phyloP scores from a whole-genome alignment of 1,140 invertebrate species.

The Tachypleus tridentatus region DNA sequence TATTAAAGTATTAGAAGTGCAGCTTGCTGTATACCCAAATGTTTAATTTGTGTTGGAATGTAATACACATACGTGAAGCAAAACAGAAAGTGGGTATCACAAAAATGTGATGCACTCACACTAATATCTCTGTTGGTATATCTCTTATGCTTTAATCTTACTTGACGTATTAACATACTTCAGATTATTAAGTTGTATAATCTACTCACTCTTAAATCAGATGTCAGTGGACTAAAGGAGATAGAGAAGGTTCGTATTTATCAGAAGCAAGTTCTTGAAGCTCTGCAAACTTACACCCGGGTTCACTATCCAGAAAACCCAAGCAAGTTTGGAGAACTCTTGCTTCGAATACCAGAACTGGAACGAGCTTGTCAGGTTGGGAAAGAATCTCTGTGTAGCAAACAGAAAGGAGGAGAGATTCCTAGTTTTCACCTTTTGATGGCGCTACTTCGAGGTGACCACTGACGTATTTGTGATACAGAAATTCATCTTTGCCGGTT shows the following conservation, averaged over 20 bases:
- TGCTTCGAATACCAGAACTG: conserved; percentile 83
- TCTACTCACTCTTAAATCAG: conserved; percentile 32
- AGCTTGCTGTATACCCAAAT: too few species aligned
- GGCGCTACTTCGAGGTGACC: conserved; percentile 80
- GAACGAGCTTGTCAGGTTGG: conserved; percentile 88
- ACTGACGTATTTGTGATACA: conserved; percentile 14
- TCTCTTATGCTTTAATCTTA: too few species aligned
- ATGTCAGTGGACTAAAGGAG: conserved; percentile 81
- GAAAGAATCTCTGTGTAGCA: conserved; percentile 77
- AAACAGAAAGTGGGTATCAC: too few species aligned
- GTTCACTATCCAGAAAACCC: conserved; percentile 82
- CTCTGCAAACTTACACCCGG: conserved; percentile 79
- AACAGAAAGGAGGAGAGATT: conserved; percentile 65
- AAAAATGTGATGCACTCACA: too few species aligned
- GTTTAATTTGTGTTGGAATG: too few species aligned
- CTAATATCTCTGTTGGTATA: too few species aligned
- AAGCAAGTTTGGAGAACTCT: conserved; percentile 86
- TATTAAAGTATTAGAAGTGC: too few species aligned
- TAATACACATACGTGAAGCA: too few species aligned
- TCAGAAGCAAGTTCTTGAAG: conserved; percentile 85
- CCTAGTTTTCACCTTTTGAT: conserved; percentile 87
- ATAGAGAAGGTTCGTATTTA: conserved; percentile 79
- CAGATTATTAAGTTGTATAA: too few species aligned
- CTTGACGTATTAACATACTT: too few species aligned
- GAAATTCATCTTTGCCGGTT: too few species aligned